Conservation (phyloP, 2,888 invertebrate species). For the Pyrochroa serraticornis region DNA sequence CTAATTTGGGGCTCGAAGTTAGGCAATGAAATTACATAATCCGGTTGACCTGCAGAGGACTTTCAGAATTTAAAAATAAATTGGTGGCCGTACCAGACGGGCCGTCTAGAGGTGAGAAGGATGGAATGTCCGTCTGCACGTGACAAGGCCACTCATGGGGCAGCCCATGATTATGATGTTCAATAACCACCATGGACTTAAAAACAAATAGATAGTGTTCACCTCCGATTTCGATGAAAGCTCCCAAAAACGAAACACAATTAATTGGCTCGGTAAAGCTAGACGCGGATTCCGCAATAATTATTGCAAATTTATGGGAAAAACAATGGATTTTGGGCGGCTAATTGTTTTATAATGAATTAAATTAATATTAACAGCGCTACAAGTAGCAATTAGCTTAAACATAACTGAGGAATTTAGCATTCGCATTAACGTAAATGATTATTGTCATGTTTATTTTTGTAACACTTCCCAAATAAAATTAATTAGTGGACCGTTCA, state of each 20-base stretch:
- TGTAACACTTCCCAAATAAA: not conserved
- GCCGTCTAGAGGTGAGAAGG: conserved; percentile 45
- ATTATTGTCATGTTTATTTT: not conserved
- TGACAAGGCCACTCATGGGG: conserved; percentile 41
- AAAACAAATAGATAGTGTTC: conserved; percentile 9
- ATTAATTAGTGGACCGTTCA: not conserved
- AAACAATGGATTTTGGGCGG: not conserved
- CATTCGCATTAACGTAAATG: not conserved
- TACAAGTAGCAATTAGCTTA: not conserved
- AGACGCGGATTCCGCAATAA: no score
- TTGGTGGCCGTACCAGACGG: conserved; percentile 35
- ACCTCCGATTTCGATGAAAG: not conserved
- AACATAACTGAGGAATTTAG: not conserved
- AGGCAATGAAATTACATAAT: conserved; percentile 25
- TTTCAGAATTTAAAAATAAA: conserved; percentile 40
- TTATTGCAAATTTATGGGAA: not conserved
- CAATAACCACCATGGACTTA: conserved; percentile 10
- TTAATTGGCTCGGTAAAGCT: no score
- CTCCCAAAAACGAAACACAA: no score
- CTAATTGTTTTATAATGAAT: conserved; percentile 5
- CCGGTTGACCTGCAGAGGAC: conserved; percentile 32
- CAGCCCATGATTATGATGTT: conserved; percentile 37
- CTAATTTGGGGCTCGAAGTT: conserved; percentile 3
- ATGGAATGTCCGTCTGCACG: conserved; percentile 43
- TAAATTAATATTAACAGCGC: not conserved